Evolutionary conservation across 2,797 vertebrate genomes (phyloP).

Genomic region (Enteromius argenteus): DNA sequence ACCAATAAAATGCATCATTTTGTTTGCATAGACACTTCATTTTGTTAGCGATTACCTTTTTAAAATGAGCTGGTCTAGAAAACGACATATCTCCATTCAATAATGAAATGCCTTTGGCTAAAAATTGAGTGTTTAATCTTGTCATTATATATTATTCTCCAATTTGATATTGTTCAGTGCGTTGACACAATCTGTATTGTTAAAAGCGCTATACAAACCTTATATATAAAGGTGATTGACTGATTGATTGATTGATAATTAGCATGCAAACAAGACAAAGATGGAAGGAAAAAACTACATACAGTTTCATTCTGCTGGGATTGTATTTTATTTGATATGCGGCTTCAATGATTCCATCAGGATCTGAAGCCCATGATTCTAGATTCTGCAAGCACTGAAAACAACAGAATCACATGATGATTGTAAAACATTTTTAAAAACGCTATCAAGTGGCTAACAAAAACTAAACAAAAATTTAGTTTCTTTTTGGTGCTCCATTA

Average conservation of each 20-base stretch:
- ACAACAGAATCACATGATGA: background rate
- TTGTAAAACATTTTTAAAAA: background rate
- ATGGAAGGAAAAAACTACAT: conserved; percentile 63
- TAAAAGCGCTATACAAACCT: too few species aligned
- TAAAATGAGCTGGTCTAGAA: too few species aligned
- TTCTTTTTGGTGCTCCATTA: conserved; percentile 58
- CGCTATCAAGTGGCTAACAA: background rate
- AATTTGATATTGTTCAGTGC: too few species aligned
- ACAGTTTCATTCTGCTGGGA: conserved; percentile 99
- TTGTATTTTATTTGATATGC: conserved; percentile 98
- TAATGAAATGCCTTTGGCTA: too few species aligned
- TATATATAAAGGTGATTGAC: too few species aligned
- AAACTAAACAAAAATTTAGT: background rate
- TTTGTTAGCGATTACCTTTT: too few species aligned
- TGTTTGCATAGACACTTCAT: background rate
- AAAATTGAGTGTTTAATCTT: too few species aligned
- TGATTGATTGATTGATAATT: too few species aligned
- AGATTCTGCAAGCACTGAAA: conserved; percentile 92
- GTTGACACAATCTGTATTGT: too few species aligned
- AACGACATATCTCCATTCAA: too few species aligned
- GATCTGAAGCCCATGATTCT: conserved; percentile 90
- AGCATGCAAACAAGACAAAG: background rate
- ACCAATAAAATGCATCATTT: background rate
- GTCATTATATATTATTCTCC: too few species aligned
- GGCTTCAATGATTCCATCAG: conserved; percentile 91